A percentile compares a stretch with the other conserved stretches of the same genome.
Evolutionary conservation across 1,140 invertebrate genomes (phyloP).

Genomic region (Bemisia tabaci): DNA sequence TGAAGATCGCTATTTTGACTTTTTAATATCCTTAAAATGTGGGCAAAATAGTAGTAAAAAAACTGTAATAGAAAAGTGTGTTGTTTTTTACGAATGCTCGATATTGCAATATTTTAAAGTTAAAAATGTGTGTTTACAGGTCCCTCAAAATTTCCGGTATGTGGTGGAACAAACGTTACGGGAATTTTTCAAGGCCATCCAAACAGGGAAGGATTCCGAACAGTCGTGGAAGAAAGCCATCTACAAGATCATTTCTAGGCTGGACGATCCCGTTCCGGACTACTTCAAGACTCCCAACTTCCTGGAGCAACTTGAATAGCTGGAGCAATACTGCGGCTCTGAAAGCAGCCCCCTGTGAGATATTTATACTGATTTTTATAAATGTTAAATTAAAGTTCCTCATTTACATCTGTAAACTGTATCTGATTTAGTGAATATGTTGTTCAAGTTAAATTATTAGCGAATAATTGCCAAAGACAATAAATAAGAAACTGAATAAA

Average conservation of each 20-base stretch:
- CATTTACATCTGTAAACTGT: not conserved
- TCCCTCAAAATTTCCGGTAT: slow-evolving; percentile 89
- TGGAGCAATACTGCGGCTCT: not conserved
- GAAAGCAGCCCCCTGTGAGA: not conserved
- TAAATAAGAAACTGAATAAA: not conserved
- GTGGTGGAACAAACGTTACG: slow-evolving; percentile 93
- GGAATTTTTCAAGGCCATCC: slow-evolving; percentile 97
- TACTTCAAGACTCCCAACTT: slow-evolving; percentile 99
- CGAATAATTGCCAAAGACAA: not conserved
- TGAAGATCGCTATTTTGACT: too few species aligned
- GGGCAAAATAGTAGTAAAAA: too few species aligned
- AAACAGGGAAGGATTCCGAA: slow-evolving; percentile 88
- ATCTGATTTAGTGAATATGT: not conserved
- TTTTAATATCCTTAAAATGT: too few species aligned
- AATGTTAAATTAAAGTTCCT: not conserved
- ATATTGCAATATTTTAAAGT: too few species aligned
- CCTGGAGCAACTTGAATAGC: slow-evolving; percentile 92
- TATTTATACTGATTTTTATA: slow-evolving; percentile 1
- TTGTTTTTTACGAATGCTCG: too few species aligned
- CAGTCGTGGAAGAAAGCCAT: slow-evolving; percentile 99
- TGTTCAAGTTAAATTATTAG: not conserved
- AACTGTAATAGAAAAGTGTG: too few species aligned
- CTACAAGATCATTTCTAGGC: slow-evolving; percentile 97
- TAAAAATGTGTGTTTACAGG: too few species aligned
- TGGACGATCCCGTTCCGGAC: slow-evolving; percentile 97